Evolutionary conservation across 2,888 invertebrate genomes (phyloP).

Genomic region (Hirudinaria manillensis): DNA sequence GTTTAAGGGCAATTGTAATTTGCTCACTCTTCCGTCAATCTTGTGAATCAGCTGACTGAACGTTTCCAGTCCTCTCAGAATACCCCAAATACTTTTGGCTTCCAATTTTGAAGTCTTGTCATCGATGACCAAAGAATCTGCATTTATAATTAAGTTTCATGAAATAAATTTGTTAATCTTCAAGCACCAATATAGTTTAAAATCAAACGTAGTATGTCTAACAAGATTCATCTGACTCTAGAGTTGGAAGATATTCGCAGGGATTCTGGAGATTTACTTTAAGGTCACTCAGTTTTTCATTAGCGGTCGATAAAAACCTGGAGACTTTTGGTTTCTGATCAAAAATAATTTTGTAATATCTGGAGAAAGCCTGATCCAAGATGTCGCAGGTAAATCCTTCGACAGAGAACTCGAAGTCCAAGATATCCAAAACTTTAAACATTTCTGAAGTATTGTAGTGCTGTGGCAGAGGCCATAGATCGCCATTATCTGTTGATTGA

Average conservation of each 20-base stretch:
- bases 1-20: not conserved
- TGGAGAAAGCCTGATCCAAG: slow-evolving; percentile 58
- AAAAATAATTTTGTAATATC: slow-evolving; percentile 59
- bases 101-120: slow-evolving; percentile 44
- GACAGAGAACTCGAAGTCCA: slow-evolving; percentile 40
- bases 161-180: too few species aligned
- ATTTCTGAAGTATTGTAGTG: slow-evolving; percentile 24
- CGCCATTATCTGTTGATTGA: slow-evolving; percentile 25
- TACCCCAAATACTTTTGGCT: slow-evolving; percentile 67
- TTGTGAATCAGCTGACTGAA: slow-evolving; percentile 69
- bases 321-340: slow-evolving; percentile 14
- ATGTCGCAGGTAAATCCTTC: slow-evolving; percentile 57
- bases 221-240: slow-evolving; percentile 72
- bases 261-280: slow-evolving; percentile 59
- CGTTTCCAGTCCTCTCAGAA: slow-evolving; percentile 76
- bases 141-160: slow-evolving; percentile 16
- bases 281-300: slow-evolving; percentile 48
- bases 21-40: slow-evolving; percentile 1
- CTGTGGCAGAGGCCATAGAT: slow-evolving; percentile 42
- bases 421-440: slow-evolving; percentile 14
- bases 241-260: slow-evolving; percentile 66
- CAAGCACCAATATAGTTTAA: not conserved
- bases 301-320: not conserved
- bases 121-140: slow-evolving; percentile 61
- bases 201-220: not conserved